Evolutionary conservation across 2,797 vertebrate genomes (phyloP), one percentile per base, ranked within the genome.

Genomic region (Sebastes glaucus): DNA sequence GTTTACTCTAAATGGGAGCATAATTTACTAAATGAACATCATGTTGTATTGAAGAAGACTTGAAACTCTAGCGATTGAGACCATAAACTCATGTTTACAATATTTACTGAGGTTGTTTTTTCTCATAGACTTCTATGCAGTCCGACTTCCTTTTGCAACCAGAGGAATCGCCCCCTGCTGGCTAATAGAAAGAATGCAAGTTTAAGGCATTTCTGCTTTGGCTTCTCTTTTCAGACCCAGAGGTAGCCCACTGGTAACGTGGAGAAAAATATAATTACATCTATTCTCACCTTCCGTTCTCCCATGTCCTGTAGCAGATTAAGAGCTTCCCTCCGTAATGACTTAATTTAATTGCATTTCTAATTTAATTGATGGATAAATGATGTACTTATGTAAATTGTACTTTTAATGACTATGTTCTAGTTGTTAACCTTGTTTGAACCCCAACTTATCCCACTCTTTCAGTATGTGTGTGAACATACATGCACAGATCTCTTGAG

Each of bases 271-370:
- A 61, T 5, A 23, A 49, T 30, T 20, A 23, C 3, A 57, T 20
- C 35, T 23, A 23, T 14, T 57, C 30, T 77, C 14, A 67, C 6
- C 11, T 27, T 46, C 11, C 8, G 3, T 23, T 63, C 32, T 22
- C 11, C 16, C 16, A 9, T 25, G 28, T 22, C 8, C 5, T 64
- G 23, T 7, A 11, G 38, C 20, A 52, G 23, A 74, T 74, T 33
- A 13, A 77, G 14, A 25, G 16, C 71, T 63, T 20, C 7, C 62
- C 22, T 66, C 3, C 5, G 66, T 53, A 62, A 84, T 85, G 25
- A 56, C 61, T 77, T 80, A 23, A 81, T 75, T 60, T 78, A 78
- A 73, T 83, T 88, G 42, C 74, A 66, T 88, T 81, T 77, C 9
- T 84, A 61, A 80, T 73, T 75, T 11, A 60, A 62, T 42, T 80